Conservation (phyloP, 1,140 invertebrate species). For the Microplitis mediator region DNA sequence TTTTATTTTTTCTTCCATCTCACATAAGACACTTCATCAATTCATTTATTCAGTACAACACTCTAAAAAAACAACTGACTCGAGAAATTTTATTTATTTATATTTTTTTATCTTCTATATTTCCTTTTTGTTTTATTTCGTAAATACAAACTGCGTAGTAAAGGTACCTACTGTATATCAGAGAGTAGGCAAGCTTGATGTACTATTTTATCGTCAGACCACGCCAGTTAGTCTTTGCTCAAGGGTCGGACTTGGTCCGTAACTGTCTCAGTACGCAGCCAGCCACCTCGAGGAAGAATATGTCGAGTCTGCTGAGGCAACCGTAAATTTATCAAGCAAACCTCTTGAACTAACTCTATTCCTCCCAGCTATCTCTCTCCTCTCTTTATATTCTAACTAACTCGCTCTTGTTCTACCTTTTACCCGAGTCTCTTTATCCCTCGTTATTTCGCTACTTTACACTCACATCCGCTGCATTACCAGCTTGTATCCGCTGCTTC, state of each 20-base stretch:
- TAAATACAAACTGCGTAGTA: background rate
- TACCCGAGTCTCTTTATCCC: background rate
- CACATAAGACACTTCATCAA: constrained; percentile 10
- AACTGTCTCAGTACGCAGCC: constrained; percentile 42
- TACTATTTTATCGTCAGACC: constrained; percentile 50
- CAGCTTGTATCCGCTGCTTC: background rate
- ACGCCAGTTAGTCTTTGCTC: constrained; percentile 53
- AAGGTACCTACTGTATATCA: background rate
- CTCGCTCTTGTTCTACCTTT: background rate
- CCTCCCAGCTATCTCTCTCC: background rate
- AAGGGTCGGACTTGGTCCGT: constrained; percentile 52
- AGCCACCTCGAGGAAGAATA: constrained; percentile 36
- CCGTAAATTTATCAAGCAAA: constrained; percentile 35
- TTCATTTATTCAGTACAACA: constrained; percentile 15
- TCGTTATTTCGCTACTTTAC: constrained; percentile 14
- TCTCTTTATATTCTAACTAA: background rate
- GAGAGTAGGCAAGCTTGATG: constrained; percentile 39
- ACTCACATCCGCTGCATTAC: constrained; percentile 14
- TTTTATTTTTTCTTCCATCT: background rate
- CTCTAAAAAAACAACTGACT: background rate
- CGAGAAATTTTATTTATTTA: background rate
- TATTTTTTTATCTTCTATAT: background rate
- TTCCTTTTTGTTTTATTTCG: background rate
- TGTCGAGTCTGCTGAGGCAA: constrained; percentile 35
- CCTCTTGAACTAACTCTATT: constrained; percentile 31